phyloP scores from a whole-genome alignment of 2,888 invertebrate genomes.

The Carpatolechia fugitivella region DNA sequence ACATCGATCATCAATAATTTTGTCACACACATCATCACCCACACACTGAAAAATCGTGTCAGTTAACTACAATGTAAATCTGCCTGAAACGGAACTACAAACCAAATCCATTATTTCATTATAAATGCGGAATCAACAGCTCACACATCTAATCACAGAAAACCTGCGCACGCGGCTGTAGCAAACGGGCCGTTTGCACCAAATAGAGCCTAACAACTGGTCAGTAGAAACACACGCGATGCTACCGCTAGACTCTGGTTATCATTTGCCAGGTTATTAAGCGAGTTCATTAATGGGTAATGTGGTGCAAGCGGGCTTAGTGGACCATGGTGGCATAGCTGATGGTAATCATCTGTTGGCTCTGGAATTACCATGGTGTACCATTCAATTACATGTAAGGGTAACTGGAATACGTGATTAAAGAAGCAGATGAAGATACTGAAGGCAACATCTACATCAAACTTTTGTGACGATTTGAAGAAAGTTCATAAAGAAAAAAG shows the following conservation, averaged over 20 bases:
- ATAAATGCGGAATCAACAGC: not conserved
- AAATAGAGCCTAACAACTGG: constrained; percentile 22
- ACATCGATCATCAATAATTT: no score
- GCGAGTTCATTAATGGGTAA: constrained; percentile 19
- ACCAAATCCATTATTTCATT: no score
- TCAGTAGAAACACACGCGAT: constrained; percentile 5
- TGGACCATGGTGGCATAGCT: not conserved
- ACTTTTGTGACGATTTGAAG: no score
- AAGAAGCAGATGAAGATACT: no score
- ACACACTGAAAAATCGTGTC: no score
- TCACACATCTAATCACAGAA: not conserved
- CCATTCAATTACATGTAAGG: no score
- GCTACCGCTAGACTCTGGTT: not conserved
- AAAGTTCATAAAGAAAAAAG: no score
- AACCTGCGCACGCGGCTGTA: not conserved
- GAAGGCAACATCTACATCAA: no score
- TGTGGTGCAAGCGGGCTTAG: not conserved
- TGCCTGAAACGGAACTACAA: no score
- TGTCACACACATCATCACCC: no score
- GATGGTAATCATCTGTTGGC: not conserved
- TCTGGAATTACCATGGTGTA: not conserved
- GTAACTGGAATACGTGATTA: no score
- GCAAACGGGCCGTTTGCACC: constrained; percentile 10
- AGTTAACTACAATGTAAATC: no score
- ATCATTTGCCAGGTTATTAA: constrained; percentile 31